Evolutionary conservation across 2,888 invertebrate genomes (phyloP), one percentile per base, ranked within the genome.

Genomic region (Cordilura impudica): DNA sequence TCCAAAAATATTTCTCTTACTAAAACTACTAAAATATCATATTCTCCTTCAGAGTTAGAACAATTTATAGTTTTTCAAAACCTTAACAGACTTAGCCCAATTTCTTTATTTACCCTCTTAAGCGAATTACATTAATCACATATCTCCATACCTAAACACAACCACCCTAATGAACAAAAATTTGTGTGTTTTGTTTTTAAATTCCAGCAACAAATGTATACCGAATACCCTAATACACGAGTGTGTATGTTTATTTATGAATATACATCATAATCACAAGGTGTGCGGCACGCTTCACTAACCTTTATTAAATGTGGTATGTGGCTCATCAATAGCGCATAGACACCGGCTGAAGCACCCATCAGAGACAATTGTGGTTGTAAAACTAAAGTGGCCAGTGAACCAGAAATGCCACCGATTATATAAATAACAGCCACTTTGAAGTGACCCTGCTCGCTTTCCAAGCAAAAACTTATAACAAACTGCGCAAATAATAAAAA

Each of bases 321-420:
- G 88, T 97, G 96, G 79, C 97, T 96, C 61, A 95, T 94, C 78
- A 97, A 92, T 82, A 98, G 90, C 21, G 96, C 95, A 89, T 97
- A 98, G 69, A 97, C 96, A 6, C 97, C 97, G 1, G 96, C 97
- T 0, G 97, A 97, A 39, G 97, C 95, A 18, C 98, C 98, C 56
- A 96, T 94, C 83, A 98, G 92, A 84, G 93, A 93, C 76, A 95
- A 93, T 77, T 91, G 91, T 23, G 95, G 95, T 88, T 95, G 94
- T 85, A 95, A 91, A 70, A 94, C 93, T 23, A 94, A 93, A 1
- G 95, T 94, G 51, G 94, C 95, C 78, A 96, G 90, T 31, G 95
- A 93, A 81, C 95, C 95, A 60, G 93, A 94, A 51, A 94, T 90
- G 81, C 95, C 95, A 19, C 97, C 96, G 8, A 93, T 92, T 82